Evolutionary conservation across 2,888 invertebrate species (phyloP), one percentile per base, ranked within the genome.

Genomic region (Geophilus truncorum): DNA sequence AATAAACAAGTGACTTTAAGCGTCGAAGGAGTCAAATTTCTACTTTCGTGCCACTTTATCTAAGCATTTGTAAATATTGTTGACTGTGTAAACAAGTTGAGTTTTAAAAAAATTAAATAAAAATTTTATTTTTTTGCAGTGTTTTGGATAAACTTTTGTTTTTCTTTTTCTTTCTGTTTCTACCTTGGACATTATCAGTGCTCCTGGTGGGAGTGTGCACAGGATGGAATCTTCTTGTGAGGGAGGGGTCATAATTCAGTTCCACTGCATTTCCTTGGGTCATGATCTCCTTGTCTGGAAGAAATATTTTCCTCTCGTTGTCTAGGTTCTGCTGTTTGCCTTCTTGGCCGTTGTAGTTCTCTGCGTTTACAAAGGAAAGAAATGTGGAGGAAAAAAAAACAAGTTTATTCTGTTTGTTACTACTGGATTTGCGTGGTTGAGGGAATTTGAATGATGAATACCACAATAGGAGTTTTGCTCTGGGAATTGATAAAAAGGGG

Each of bases 181-280:
- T 80, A 80, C 80, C 80, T 80, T 80, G 80, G 30, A 80, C n/a
- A 34, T 80, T 80, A 45, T 80, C 80, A 21, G 80, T 32, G 25
- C 80, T 80, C 18, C 70, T 25, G 9, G 75, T 80, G 15, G 80
- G 80, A 23, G 80, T 62, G 18, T 32, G 70, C 32, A 34, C 18
- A 21, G 70, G 70, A 28, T 80, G 80, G 34, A 70, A 75, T 23
- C 75, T 30, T 25, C 75, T 62, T 32, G 70, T 34, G 28, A 80
- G 70, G 9, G 75, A 23, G 18, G 80, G 80, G 75, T 80, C 80
- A 36, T 80, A 80, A 40, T 32, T 80, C 36, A 80, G 25, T 30
- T 80, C 80, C 21, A 80, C 70, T 30, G 23, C 70, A 36, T 34
- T 34, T 70, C 75, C 80, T 32, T 62, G 70, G 70, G 36, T 75